Base-by-base conservation (phyloP, 2,113 vertebrate species). In the Channa maculata region DNA sequence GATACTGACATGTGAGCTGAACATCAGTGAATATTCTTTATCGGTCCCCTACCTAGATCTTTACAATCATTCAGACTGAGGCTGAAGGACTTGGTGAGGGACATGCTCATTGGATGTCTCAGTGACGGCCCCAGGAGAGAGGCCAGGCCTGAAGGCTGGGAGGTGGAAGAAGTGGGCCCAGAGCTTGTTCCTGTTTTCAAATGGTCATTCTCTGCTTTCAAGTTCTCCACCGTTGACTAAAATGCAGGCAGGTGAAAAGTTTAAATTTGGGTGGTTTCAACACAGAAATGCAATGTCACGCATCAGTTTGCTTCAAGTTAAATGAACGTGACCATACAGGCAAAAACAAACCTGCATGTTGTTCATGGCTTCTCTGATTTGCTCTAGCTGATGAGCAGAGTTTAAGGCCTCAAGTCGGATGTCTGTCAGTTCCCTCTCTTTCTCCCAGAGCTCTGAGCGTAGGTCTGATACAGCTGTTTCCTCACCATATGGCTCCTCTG, bases 311-410 rank as follows among this genome's bases (percentile, higher is more conserved):
- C 9, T 13, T n/a, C 1, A 34, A 5, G 13, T 24, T 24, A 24
- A 24, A 43, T 13, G n/a, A 59, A 54, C 34, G 66, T n/a, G n/a
- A 7, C 46, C 14, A 67, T 8, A 33, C 5, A 57, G 4, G 24
- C 9, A 15, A 76, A 24, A 71, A 70, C 92, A 55, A 58, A 98
- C 97, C 96, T 99, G 96, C 97, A 99, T 99, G 77, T 94, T 97
- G 89, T 98, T 96, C 97, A 99, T 99, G 39, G 96, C 95, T 64
- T 98, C 97, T 52, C 95, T 83, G 34, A 99, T 94, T 87, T 98
- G 97, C 88, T 98, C 97, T 36, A 99, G 94, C 82, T 99, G 97
- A 79, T 98, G 97, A 50, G 97, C 97, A 0, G 97, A 99, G 91
- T 94, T 98, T 52, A 99, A 95, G 34, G 97, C 97, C 83, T 99